These are phyloP conservation scores for Pseudonaja textilis DNA, from an alignment of 2,113 vertebrate genomes.

Conservation along the genomic window DNA sequence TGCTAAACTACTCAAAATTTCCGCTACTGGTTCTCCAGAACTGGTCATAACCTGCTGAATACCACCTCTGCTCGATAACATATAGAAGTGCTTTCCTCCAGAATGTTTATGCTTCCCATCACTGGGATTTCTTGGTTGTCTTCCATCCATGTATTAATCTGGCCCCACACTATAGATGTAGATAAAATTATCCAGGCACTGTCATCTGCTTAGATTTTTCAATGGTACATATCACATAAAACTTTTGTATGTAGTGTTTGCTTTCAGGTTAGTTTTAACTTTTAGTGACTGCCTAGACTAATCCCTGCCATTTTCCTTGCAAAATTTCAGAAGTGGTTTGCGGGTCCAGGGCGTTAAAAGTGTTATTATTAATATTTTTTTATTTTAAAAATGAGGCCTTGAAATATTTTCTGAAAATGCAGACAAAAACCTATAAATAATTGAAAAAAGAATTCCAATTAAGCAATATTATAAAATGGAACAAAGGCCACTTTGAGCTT, in stretches of 20 bases:
- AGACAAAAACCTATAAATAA: background rate
- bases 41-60: no score
- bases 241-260: background rate
- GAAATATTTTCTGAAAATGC: background rate
- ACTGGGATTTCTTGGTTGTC: background rate
- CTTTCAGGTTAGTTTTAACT: background rate
- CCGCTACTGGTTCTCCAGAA: no score
- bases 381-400: background rate
- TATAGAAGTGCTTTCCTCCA: background rate
- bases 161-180: background rate
- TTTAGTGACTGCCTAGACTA: background rate
- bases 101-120: background rate
- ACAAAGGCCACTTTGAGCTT: background rate
- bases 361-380: background rate
- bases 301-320: background rate
- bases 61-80: background rate
- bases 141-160: background rate
- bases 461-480: background rate
- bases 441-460: background rate
- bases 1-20: no score
- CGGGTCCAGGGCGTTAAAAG: accelerated
- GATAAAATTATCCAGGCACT: background rate
- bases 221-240: background rate
- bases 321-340: background rate
- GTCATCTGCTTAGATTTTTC: background rate